Base-by-base conservation (phyloP, 2,113 vertebrate species). In the Proterorhinus semilunaris region DNA sequence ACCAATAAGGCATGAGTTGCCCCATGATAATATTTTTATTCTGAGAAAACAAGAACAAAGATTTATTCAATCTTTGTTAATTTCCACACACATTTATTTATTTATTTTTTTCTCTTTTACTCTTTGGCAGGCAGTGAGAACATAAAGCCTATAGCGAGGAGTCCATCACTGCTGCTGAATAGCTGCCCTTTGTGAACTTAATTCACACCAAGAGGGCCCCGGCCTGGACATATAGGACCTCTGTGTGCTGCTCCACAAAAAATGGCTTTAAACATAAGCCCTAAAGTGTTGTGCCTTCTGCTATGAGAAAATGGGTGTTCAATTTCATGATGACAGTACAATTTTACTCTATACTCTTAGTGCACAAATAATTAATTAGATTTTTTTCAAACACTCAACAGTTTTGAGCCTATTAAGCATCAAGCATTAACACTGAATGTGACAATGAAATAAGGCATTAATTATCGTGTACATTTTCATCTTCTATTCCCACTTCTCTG, bases 121-220 rank as follows among this genome's bases (percentile, higher is more conserved):
- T 69, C 54, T 76, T 59, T 68, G 70, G 63, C 81, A 81, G 79
- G 78, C 82, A 83, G 72, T 62, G 74, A 83, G 81, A 73, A 83
- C 84, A 90, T 86, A 90, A 87, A 87, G 83, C 79, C 82, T 51
- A 36, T 36, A 75, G 86, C 81, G 84, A 83, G 84, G 89, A 87
- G 90, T 88, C 87, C 87, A 87, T 88, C 90, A 89, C 86, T 83
- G 73, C 76, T 78, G 82, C 72, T 90, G 88, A 91, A 86, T 83
- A 85, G 85, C 1, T 48, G 90, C 71, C 83, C 83, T 87, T 85
- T 92, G 81, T 91, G 85, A 89, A 88, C 89, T 84, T 89, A 89
- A 91, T 91, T 90, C 89, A 89, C 62, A 57, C 75, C 86, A 86
- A 90, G 89, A 89, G 86, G 86, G 87, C 81, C 85, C 84, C 57